A percentile compares a stretch with the other conserved stretches of the same genome.
Evolutionary conservation across 2,888 invertebrate genomes (phyloP).

Genomic region (Leucania comma): DNA sequence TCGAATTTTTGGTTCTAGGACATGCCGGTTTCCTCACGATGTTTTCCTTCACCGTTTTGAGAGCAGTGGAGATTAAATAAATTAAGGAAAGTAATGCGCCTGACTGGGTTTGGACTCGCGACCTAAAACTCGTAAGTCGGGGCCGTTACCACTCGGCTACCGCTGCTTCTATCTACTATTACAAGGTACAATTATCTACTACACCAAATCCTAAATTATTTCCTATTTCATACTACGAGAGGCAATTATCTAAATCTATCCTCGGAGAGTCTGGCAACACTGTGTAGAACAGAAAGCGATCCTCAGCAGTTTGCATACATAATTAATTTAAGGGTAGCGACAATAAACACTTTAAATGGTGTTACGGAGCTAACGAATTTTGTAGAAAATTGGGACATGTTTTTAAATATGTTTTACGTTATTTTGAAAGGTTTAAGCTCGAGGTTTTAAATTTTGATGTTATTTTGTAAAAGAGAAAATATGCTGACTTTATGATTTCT

Average conservation of each 20-base stretch:
- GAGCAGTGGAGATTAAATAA: too few species aligned
- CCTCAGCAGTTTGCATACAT: slow-evolving; percentile 38
- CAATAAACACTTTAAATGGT: slow-evolving; percentile 12
- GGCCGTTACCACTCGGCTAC: too few species aligned
- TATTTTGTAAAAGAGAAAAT: too few species aligned
- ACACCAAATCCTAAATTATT: slow-evolving; percentile 32
- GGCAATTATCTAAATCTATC: slow-evolving; percentile 43
- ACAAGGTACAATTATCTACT: not conserved
- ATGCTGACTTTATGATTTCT: too few species aligned
- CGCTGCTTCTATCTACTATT: too few species aligned
- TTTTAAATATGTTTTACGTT: not conserved
- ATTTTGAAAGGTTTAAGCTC: not conserved
- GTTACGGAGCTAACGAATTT: not conserved
- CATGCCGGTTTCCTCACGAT: too few species aligned
- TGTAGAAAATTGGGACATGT: not conserved
- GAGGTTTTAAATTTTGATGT: too few species aligned
- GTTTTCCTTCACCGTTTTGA: too few species aligned
- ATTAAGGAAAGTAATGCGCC: too few species aligned
- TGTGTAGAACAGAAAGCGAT: not conserved
- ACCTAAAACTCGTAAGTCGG: too few species aligned
- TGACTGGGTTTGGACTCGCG: too few species aligned
- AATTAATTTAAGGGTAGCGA: slow-evolving; percentile 33
- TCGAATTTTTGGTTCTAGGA: too few species aligned
- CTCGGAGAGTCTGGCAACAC: slow-evolving; percentile 14
- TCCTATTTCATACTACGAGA: slow-evolving; percentile 12